phyloP scores from a whole-genome alignment of 2,888 invertebrate species.

The Panorpa germanica region DNA sequence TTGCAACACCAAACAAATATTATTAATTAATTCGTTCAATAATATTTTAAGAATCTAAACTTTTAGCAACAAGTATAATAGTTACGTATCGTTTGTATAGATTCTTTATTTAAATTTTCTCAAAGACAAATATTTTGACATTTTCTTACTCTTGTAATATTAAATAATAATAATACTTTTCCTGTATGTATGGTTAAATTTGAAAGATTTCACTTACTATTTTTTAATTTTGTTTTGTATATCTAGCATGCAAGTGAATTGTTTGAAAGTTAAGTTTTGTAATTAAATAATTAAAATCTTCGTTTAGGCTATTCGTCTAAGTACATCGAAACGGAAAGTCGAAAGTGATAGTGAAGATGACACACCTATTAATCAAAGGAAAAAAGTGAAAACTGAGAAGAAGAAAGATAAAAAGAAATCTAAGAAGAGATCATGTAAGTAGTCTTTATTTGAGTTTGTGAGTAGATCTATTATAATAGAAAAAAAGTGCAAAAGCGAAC shows the following conservation, averaged over 20 bases:
- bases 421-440: slow-evolving; percentile 27
- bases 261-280: not conserved
- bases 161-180: too few relatives aligned
- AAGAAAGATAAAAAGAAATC: slow-evolving; percentile 25
- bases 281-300: slow-evolving; percentile 5
- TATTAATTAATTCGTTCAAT: too few relatives aligned
- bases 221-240: too few relatives aligned
- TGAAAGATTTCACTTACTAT: too few relatives aligned
- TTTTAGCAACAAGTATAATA: too few relatives aligned
- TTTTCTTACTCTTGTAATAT: not conserved
- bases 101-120: not conserved
- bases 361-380: slow-evolving; percentile 42
- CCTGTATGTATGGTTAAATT: too few relatives aligned
- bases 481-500: slow-evolving; percentile 19
- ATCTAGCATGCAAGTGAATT: slow-evolving; percentile 9
- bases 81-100: slow-evolving; percentile 6
- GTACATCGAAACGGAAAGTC: slow-evolving; percentile 24
- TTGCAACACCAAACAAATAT: too few relatives aligned
- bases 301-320: slow-evolving; percentile 4
- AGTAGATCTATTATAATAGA: slow-evolving; percentile 13
- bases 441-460: slow-evolving; percentile 4
- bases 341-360: slow-evolving; percentile 49
- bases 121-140: slow-evolving; percentile 1
- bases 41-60: too few relatives aligned
- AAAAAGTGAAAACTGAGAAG: slow-evolving; percentile 42